These are phyloP conservation scores for Cinara cedri DNA, from an alignment of 2,888 invertebrate genomes.

Conservation along the genomic window DNA sequence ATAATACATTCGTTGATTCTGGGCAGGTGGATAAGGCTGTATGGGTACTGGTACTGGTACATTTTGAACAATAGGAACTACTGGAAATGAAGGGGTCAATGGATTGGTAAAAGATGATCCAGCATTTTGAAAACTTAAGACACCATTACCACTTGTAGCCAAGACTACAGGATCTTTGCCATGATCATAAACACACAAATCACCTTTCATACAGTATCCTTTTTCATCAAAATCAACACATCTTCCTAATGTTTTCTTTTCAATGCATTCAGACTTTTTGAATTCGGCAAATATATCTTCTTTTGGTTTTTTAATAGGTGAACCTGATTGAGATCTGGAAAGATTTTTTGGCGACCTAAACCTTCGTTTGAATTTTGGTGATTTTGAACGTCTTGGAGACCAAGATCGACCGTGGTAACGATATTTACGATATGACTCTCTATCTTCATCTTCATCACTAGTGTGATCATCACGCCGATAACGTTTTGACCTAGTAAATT, in stretches of 20 bases:
- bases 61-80: slow-evolving; percentile 49
- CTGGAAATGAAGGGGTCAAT: slow-evolving; percentile 66
- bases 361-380: slow-evolving; percentile 48
- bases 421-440: slow-evolving; percentile 53
- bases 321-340: slow-evolving; percentile 33
- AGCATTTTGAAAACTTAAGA: slow-evolving; percentile 63
- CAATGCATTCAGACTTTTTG: slow-evolving; percentile 44
- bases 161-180: slow-evolving; percentile 94
- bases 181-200: slow-evolving; percentile 96
- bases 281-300: slow-evolving; percentile 54
- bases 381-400: slow-evolving; percentile 51
- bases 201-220: slow-evolving; percentile 95
- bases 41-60: slow-evolving; percentile 58
- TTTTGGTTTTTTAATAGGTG: slow-evolving; percentile 48
- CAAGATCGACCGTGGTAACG: slow-evolving; percentile 50
- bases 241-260: slow-evolving; percentile 48
- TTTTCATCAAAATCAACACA: slow-evolving; percentile 71
- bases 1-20: slow-evolving; percentile 59
- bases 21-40: slow-evolving; percentile 61
- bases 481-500: slow-evolving; percentile 33
- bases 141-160: slow-evolving; percentile 77
- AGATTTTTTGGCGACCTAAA: slow-evolving; percentile 50
- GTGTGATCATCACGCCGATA: slow-evolving; percentile 46
- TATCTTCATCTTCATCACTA: slow-evolving; percentile 49
- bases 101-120: slow-evolving; percentile 33